Conservation (phyloP, 2,888 invertebrate genomes). For the Lasioglossum pauxillum region DNA sequence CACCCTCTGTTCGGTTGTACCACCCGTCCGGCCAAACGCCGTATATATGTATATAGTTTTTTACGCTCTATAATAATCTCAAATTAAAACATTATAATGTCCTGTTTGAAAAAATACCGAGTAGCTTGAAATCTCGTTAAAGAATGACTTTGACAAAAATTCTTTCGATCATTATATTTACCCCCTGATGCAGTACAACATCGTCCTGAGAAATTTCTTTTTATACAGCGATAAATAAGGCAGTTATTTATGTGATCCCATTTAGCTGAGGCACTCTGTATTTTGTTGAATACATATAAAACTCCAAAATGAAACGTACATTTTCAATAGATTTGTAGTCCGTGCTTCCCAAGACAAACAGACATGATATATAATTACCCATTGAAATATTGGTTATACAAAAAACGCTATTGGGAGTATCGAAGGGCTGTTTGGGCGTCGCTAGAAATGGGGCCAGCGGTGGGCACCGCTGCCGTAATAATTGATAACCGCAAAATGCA, state of each 20-base stretch:
- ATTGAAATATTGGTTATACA: conserved; percentile 30
- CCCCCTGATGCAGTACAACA: not conserved
- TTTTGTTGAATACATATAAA: not conserved
- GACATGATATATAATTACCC: conserved; percentile 14
- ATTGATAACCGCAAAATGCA: not conserved
- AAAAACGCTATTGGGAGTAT: conserved; percentile 40
- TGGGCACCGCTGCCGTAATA: too few relatives aligned
- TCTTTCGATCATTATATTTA: too few relatives aligned
- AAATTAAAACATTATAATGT: not conserved
- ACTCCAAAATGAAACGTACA: not conserved
- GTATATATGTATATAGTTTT: too few relatives aligned
- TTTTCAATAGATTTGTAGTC: conserved; percentile 2
- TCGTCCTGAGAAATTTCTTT: not conserved
- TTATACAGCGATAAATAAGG: not conserved
- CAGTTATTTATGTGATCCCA: too few relatives aligned
- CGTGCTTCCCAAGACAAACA: not conserved
- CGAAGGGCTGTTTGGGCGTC: conserved; percentile 21
- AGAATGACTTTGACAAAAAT: not conserved
- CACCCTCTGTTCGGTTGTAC: too few relatives aligned
- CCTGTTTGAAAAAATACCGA: not conserved
- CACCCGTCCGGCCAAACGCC: too few relatives aligned
- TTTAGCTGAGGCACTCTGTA: not conserved
- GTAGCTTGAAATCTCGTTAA: not conserved
- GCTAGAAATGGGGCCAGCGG: not conserved
- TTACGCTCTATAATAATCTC: not conserved